Evolutionary conservation across 2,888 invertebrate species (phyloP).

Genomic region (Aquatica leii): DNA sequence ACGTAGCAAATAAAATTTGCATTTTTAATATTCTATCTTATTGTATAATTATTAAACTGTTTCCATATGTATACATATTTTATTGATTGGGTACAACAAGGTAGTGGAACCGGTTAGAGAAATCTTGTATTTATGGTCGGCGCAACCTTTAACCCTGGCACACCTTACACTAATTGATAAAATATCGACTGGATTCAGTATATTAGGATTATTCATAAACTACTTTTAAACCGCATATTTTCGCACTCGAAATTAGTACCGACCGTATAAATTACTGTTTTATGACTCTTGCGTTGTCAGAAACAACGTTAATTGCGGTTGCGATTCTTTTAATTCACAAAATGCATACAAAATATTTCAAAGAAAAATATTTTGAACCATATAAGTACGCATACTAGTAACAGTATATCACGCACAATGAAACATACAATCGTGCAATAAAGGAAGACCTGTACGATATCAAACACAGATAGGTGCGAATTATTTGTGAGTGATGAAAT

Average conservation of each 20-base stretch:
- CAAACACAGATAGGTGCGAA: constrained; percentile 43
- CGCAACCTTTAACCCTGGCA: constrained; percentile 50
- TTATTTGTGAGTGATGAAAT: constrained; percentile 44
- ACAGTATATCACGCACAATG: constrained; percentile 40
- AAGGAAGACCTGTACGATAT: constrained; percentile 36
- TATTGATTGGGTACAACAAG: constrained; percentile 38
- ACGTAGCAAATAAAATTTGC: constrained; percentile 24
- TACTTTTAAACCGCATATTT: constrained; percentile 43
- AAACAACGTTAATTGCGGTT: not conserved
- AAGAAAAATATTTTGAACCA: constrained; percentile 19
- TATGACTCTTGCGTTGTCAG: not conserved
- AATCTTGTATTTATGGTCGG: constrained; percentile 39
- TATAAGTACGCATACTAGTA: constrained; percentile 35
- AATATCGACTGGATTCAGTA: constrained; percentile 52
- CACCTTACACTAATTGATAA: constrained; percentile 55
- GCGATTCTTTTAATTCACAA: not conserved
- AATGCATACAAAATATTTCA: not conserved
- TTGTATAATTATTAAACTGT: constrained; percentile 35
- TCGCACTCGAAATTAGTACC: constrained; percentile 19
- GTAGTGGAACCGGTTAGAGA: constrained; percentile 36
- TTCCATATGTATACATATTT: constrained; percentile 37
- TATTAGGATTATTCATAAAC: constrained; percentile 48
- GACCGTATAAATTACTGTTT: constrained; percentile 15
- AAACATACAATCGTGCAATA: constrained; percentile 39
- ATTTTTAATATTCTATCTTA: constrained; percentile 32